Percentiles rank a stretch among this genome's conserved stretches.
Conservation (phyloP, 2,888 invertebrate species). For the Andrena flavipes region DNA sequence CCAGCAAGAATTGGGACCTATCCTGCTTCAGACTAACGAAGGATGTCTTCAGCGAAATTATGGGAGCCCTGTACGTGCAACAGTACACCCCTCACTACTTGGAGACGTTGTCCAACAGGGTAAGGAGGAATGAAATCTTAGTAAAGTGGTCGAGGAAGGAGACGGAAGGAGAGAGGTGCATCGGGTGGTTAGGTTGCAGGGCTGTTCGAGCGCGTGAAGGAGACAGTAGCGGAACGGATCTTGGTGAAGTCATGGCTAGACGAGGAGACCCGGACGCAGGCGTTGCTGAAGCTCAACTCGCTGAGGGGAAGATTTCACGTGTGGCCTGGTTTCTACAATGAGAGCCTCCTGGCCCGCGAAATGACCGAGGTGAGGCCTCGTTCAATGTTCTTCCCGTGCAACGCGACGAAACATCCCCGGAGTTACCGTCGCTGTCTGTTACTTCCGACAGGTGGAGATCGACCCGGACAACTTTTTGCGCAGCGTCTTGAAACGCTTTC, state of each 20-base stretch:
- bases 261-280: constrained; percentile 83
- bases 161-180: neutral
- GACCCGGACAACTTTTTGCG: constrained; percentile 84
- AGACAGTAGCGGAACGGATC: constrained; percentile 83
- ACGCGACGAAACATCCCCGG: neutral
- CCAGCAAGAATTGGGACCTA: constrained; percentile 80
- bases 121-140: constrained; percentile 66
- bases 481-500: constrained; percentile 83
- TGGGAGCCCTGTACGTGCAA: constrained; percentile 85
- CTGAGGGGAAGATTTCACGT: constrained; percentile 85
- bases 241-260: constrained; percentile 85
- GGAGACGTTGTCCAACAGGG: constrained; percentile 83
- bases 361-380: constrained; percentile 77
- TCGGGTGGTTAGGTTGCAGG: constrained; percentile 73
- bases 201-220: constrained; percentile 84
- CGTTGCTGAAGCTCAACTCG: constrained; percentile 83
- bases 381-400: constrained; percentile 2
- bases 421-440: constrained; percentile 1
- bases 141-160: neutral
- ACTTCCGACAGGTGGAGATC: constrained; percentile 78
- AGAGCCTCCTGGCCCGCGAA: constrained; percentile 78
- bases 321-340: constrained; percentile 83
- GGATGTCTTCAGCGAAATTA: constrained; percentile 82
- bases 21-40: constrained; percentile 84
- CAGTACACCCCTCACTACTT: constrained; percentile 84